Conservation (phyloP, 2,113 vertebrate species). For the Catharus minimus region DNA sequence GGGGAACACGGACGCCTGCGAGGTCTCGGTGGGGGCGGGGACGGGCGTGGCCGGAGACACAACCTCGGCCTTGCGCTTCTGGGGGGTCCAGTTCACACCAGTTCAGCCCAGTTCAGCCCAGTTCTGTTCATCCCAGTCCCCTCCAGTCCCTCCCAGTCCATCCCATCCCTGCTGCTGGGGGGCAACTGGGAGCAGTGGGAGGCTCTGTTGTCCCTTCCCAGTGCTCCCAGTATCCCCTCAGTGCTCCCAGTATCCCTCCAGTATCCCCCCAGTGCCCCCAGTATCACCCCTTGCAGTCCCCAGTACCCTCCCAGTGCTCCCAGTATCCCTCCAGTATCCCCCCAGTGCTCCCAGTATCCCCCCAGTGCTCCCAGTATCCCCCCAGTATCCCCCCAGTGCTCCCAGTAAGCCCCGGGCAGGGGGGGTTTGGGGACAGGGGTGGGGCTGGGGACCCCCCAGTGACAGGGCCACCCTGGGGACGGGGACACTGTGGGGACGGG, state of each 20-base stretch:
- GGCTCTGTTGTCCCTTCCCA: background rate
- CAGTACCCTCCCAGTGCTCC: too few relatives aligned
- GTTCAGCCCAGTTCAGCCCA: accelerated
- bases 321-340: too few relatives aligned
- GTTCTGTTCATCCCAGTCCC: accelerated
- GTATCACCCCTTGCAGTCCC: background rate
- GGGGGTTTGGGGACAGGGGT: background rate
- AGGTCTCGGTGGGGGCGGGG: background rate
- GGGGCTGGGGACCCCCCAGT: background rate
- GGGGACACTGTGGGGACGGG: too few relatives aligned
- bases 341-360: background rate
- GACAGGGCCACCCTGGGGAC: too few relatives aligned
- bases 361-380: too few relatives aligned
- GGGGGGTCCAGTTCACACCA: background rate
- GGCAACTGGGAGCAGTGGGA: background rate
- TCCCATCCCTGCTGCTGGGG: background rate
- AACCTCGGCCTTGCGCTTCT: background rate
- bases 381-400: background rate
- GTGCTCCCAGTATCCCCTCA: background rate
- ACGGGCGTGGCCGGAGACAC: background rate
- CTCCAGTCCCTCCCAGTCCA: background rate
- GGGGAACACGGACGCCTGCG: background rate
- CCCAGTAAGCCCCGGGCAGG: accelerated
- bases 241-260: too few relatives aligned
- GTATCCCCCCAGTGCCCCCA: too few relatives aligned